Percentiles rank a stretch among this genome's conserved stretches.
Evolutionary conservation across 2,888 invertebrate species (phyloP).

Genomic region (Nemurella pictetii): DNA sequence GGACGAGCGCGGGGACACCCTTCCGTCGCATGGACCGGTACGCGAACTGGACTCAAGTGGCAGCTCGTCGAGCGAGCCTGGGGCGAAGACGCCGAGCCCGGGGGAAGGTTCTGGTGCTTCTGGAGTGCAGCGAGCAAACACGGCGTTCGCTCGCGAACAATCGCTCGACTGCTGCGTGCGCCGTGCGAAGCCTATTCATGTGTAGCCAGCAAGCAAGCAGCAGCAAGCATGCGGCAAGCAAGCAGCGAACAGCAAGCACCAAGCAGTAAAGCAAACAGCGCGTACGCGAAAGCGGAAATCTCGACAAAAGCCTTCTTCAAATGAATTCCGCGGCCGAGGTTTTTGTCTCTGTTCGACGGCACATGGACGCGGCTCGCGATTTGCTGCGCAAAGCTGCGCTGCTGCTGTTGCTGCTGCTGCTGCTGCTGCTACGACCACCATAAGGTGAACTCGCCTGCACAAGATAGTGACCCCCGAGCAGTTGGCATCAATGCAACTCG

Average conservation of each 20-base stretch:
- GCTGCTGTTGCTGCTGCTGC: too few species aligned
- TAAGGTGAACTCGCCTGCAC: not conserved
- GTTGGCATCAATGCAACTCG: not conserved
- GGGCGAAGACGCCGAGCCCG: not conserved
- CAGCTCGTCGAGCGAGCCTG: not conserved
- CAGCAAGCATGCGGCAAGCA: too few species aligned
- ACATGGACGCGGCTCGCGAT: not conserved
- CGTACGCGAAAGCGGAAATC: not conserved
- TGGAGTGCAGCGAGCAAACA: not conserved
- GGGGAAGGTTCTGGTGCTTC: not conserved
- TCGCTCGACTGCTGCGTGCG: not conserved
- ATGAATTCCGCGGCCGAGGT: not conserved
- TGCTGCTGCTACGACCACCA: not conserved
- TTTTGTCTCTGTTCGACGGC: not conserved
- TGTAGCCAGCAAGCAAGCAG: too few species aligned
- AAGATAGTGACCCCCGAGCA: not conserved
- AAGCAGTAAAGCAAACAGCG: not conserved
- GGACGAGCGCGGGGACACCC: not conserved
- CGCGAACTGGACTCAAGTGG: not conserved
- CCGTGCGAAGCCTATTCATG: not conserved
- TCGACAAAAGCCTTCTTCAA: not conserved
- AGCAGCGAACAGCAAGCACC: too few species aligned
- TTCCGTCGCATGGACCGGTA: not conserved
- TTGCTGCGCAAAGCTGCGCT: not conserved
- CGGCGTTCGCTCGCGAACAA: not conserved